Percentiles rank a stretch among this genome's conserved stretches.
Conservation (phyloP, 2,113 vertebrate species). For the Ptilorrhoa leucosticta region DNA sequence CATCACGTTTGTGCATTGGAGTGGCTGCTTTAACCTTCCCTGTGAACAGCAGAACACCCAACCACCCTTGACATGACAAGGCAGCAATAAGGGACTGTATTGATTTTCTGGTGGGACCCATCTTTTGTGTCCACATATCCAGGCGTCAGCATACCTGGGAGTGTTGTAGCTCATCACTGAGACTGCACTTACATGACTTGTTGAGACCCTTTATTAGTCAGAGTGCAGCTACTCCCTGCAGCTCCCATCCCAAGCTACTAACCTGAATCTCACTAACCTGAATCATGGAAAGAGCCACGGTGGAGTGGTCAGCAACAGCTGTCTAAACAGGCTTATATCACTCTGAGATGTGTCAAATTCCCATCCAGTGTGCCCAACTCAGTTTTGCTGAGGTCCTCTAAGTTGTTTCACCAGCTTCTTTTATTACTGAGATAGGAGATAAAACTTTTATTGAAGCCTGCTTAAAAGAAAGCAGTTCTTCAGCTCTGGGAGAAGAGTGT, state of each 20-base stretch:
- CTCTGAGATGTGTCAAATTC: neutral
- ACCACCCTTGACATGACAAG: neutral
- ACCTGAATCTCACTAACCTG: neutral
- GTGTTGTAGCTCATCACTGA: neutral
- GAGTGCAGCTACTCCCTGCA: neutral
- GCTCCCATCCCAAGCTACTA: neutral
- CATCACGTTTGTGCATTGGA: neutral
- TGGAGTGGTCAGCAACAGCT: neutral
- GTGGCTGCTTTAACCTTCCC: neutral
- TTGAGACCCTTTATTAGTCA: neutral
- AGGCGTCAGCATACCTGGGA: neutral
- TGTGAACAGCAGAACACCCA: neutral
- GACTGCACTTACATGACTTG: accelerated
- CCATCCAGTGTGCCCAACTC: neutral
- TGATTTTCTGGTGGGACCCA: neutral
- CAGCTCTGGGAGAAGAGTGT: neutral
- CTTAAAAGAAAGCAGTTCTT: neutral
- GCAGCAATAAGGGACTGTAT: neutral
- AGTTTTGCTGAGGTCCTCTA: neutral
- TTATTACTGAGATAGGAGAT: neutral
- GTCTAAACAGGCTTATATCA: neutral
- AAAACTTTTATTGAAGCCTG: neutral
- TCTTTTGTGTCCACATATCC: neutral
- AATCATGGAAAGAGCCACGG: neutral
- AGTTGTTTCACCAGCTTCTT: neutral